Evolutionary conservation across 2,113 vertebrate species (phyloP).

Genomic region (Lucifuga dentata): DNA sequence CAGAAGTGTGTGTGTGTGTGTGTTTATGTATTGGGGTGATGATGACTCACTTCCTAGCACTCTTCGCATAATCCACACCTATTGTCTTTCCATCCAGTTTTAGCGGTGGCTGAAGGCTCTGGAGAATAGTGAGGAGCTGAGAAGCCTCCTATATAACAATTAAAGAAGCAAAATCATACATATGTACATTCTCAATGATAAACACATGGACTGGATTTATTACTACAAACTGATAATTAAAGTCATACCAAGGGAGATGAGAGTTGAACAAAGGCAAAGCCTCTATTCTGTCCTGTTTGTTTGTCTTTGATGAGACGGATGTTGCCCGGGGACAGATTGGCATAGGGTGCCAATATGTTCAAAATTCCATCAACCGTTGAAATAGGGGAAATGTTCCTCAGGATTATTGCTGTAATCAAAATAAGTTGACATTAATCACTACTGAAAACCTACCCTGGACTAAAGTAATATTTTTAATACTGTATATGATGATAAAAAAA

Average conservation of each 20-base stretch:
- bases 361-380: slow-evolving; percentile 94
- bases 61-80: slow-evolving; percentile 95
- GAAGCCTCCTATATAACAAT: slow-evolving; percentile 88
- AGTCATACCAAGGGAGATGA: slow-evolving; percentile 90
- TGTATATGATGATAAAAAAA: no score
- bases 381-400: slow-evolving; percentile 92
- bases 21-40: neutral
- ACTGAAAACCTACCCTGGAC: neutral
- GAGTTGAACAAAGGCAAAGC: slow-evolving; percentile 94
- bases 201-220: neutral
- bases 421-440: neutral
- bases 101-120: slow-evolving; percentile 92
- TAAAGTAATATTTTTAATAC: neutral
- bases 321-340: slow-evolving; percentile 91
- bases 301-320: slow-evolving; percentile 97
- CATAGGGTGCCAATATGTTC: slow-evolving; percentile 89
- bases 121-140: slow-evolving; percentile 92
- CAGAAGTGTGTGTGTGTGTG: neutral
- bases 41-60: slow-evolving; percentile 91
- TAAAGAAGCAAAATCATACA: neutral
- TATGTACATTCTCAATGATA: neutral
- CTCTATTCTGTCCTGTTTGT: slow-evolving; percentile 93
- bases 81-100: slow-evolving; percentile 97
- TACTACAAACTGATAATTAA: neutral
- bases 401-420: slow-evolving; percentile 87